Conservation (phyloP, 2,113 vertebrate species). For the Sapayoa aenigma region DNA sequence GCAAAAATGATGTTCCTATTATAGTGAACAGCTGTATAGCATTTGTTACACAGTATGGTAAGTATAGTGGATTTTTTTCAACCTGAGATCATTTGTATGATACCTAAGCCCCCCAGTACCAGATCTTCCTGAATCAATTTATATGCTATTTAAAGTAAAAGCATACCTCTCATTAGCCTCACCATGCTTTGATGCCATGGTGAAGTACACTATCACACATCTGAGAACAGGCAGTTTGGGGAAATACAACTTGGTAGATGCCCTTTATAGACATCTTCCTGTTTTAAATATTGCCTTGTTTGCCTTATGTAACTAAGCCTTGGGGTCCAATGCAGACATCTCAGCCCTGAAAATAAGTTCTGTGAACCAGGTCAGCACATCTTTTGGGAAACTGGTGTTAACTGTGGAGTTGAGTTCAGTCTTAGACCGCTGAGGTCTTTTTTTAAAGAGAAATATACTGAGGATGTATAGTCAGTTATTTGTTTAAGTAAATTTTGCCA, state of each 20-base stretch:
- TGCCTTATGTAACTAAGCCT: not conserved
- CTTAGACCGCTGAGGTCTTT: not conserved
- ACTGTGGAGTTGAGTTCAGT: not conserved
- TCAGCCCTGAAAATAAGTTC: not conserved
- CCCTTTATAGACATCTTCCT: not conserved
- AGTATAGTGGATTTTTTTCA: conserved; percentile 65
- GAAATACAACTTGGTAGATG: not conserved
- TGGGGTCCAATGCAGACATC: not conserved
- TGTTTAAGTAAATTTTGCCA: not conserved
- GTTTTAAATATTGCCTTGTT: not conserved
- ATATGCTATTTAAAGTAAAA: not conserved
- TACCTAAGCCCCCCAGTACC: not conserved
- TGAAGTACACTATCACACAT: not conserved
- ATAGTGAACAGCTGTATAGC: conserved; percentile 94
- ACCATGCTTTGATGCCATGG: accelerated
- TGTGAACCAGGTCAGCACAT: not conserved
- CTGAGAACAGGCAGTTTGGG: not conserved
- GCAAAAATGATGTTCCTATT: conserved; percentile 92
- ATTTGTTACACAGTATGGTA: conserved; percentile 97
- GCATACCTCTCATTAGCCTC: not conserved
- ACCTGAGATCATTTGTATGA: not conserved
- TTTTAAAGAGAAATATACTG: not conserved
- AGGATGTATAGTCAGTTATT: not conserved
- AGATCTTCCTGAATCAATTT: not conserved
- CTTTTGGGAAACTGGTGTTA: not conserved